Evolutionary conservation across 35 echinoderm and acorn worm species (phyloP), one percentile per base, ranked within the genome.

Genomic region (Anneissia japonica): DNA sequence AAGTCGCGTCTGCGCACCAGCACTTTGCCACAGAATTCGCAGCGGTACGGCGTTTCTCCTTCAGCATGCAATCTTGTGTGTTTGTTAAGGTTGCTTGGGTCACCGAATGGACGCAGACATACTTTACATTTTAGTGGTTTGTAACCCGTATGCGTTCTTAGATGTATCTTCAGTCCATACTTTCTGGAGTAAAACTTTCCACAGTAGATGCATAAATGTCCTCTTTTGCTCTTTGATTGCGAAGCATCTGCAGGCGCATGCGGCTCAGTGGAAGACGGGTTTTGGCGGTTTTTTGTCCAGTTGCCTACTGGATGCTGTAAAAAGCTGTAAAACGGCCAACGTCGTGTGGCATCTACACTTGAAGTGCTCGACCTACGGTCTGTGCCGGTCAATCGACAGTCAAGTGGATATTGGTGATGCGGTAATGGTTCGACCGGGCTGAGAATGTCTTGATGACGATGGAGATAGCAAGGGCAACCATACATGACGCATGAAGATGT

Each of bases 41-140:
- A 97, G n/a, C 95, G 74, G 91, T 97, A 97, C 16, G 95, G 95
- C 23, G 95, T 97, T 30, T 97, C 95, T 0, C 95, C 95, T 37
- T 97, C 95, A 0, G 95, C 95, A 46, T 97, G 95, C 28, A 97
- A 82, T 12, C 95, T 80, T n/a, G 93, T 97, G 82, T 97, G 95
- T 78, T 97, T 97, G 74, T 97, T 97, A 4, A 97, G 85, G 45
- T 97, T 97, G 81, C 95, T 97, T 0, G 95, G 95, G 74, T 97
- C 95, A 3, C 95, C 95, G 45, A 97, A 97, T 26, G 95, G 95
- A 21, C 95, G 80, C 13, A 97, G 86, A 79, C 95, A 97, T 0
- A 97, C 95, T 36, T 97, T 97, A 83, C 95, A 97, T 32, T 97
- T 97, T 31, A 97, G 84, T 30, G 95, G 95, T 84, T 97, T 97